Percentiles rank a stretch among this genome's conserved stretches.
These are phyloP conservation scores for Nothura maculosa DNA, from an alignment of 2,797 vertebrate species.

Conservation along the genomic window DNA sequence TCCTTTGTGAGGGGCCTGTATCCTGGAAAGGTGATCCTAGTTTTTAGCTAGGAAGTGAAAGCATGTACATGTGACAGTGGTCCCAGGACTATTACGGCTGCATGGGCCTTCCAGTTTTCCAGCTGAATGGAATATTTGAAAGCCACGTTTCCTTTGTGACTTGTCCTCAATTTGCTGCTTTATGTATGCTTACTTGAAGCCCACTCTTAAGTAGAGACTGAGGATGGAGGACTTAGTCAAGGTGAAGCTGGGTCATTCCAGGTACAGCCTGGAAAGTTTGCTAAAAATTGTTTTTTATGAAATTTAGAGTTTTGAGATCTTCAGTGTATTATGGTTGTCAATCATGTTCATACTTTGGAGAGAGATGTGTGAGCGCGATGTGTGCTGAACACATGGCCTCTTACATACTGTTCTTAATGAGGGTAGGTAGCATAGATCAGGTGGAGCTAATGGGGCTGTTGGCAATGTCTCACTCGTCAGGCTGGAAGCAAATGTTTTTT, in stretches of 20 bases:
- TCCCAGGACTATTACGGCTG: constrained; percentile 7
- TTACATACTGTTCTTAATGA: neutral
- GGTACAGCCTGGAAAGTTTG: neutral
- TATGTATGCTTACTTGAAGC: neutral
- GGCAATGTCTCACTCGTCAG: neutral
- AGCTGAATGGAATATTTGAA: neutral
- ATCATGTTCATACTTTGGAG: neutral
- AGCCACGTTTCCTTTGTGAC: neutral
- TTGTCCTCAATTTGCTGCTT: constrained; percentile 13
- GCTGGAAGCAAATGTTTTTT: neutral
- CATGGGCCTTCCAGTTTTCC: neutral
- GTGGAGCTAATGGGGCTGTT: neutral
- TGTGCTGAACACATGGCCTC: neutral
- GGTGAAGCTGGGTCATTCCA: neutral
- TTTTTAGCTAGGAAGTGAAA: constrained; percentile 3
- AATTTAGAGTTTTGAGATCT: neutral
- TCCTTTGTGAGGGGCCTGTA: neutral
- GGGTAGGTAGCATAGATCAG: neutral
- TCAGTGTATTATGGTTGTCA: neutral
- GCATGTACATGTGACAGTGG: neutral
- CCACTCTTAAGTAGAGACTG: rapidly evolving
- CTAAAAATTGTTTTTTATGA: neutral
- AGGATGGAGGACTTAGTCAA: neutral
- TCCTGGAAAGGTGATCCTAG: neutral
- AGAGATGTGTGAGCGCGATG: rapidly evolving